Evolutionary conservation across 1,140 invertebrate genomes (phyloP), one percentile per base, ranked within the genome.

Genomic region (Trichomalopsis sarcophagae): DNA sequence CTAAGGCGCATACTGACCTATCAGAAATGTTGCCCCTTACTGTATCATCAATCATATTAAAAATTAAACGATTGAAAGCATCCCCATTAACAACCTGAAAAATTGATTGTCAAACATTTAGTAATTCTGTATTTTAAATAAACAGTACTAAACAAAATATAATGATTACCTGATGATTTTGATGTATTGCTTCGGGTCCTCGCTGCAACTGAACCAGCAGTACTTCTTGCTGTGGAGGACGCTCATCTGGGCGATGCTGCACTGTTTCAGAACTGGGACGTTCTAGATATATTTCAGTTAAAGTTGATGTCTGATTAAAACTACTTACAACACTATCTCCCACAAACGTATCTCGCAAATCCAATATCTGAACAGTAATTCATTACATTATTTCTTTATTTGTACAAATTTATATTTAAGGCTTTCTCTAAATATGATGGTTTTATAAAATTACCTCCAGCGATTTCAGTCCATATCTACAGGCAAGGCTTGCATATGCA

Each of bases 401-500:
- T 1, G 69, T 33, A 33, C 23, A 73, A 62, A 77, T 81, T 81
- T 40, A 30, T 36, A 78, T 62, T 77, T 79, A 50, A 82, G 82
- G 36, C 62, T 33, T 68, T 80, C 80, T n/a, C 21, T 62, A 23
- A 5, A 47, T 21, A 21, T 55, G 5, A 55, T 17, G 2, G 5
- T 40, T 71, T 7, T 36, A 55, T 14, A 27, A 78, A 75, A 27
- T 88, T 92, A 95, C 95, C 93, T 95, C 94, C 10, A 96, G 89
- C 23, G 93, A 92, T 89, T 94, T 93, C 87, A 97, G 96, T n/a
- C 96, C 96, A 91, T 96, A 96, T 88, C 95, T 92, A 11, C 95
- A 94, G 0, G 96, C 95, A 68, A 97, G 94, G 88, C 96, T 96
- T 21, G 95, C 94, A 90, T 97, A 97, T 0, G 96, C 96, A 21